Conservation (phyloP, 2,888 invertebrate genomes). For the Catotricha subobsoleta region DNA sequence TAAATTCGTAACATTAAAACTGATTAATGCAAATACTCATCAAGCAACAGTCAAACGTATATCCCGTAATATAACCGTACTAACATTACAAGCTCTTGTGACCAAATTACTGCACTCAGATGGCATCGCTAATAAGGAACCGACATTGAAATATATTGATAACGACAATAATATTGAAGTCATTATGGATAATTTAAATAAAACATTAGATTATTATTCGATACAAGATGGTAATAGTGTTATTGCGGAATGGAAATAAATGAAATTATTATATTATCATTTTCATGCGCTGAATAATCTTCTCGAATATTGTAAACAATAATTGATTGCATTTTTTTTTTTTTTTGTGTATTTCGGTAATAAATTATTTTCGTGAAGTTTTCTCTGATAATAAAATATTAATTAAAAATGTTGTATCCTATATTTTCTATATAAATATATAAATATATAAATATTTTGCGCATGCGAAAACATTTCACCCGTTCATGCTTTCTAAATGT, state of each 20-base stretch:
- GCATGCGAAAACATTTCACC: too few species aligned
- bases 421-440: too few species aligned
- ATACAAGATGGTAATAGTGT: conserved; percentile 69
- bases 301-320: too few species aligned
- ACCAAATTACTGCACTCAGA: conserved; percentile 51
- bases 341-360: too few species aligned
- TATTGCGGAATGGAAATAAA: conserved; percentile 39
- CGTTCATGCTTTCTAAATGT: too few species aligned
- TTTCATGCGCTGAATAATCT: too few species aligned
- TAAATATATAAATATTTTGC: too few species aligned
- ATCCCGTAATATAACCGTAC: conserved; percentile 59
- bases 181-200: conserved; percentile 60
- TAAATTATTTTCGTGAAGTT: too few species aligned
- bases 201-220: conserved; percentile 67
- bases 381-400: too few species aligned
- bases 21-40: conserved; percentile 31
- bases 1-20: conserved; percentile 44
- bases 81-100: conserved; percentile 63
- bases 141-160: conserved; percentile 32
- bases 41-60: conserved; percentile 45
- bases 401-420: too few species aligned
- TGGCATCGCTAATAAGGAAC: conserved; percentile 13
- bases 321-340: too few species aligned
- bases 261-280: too few species aligned
- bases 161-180: conserved; percentile 46